These are phyloP conservation scores for Microchrysa polita DNA, from an alignment of 2,888 invertebrate species.

Conservation along the genomic window DNA sequence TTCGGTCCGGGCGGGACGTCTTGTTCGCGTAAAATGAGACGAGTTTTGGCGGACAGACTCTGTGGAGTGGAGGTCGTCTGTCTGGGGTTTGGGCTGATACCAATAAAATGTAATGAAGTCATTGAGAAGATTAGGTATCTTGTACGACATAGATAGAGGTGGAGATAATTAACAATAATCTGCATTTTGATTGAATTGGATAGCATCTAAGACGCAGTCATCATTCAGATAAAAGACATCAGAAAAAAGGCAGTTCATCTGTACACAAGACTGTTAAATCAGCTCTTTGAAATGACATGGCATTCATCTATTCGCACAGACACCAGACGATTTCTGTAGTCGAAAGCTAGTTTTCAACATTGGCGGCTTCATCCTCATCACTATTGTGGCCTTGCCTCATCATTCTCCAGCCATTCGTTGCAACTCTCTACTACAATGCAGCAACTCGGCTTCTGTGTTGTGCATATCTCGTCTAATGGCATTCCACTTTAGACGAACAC, in stretches of 20 bases:
- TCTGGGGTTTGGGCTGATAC: no score
- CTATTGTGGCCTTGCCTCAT: not conserved
- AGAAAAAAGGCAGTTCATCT: conserved; percentile 6
- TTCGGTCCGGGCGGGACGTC: no score
- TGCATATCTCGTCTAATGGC: conserved; percentile 18
- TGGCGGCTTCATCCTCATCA: not conserved
- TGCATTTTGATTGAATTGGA: no score
- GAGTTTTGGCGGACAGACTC: no score
- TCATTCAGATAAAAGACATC: not conserved
- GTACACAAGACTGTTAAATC: conserved; percentile 19
- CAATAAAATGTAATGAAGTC: no score
- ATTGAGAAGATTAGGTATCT: no score
- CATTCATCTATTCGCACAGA: conserved; percentile 39
- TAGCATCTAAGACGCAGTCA: no score
- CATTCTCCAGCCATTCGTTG: no score
- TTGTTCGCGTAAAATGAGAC: no score
- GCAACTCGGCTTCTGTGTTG: not conserved
- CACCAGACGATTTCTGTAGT: conserved; percentile 12
- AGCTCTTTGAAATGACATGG: conserved; percentile 15
- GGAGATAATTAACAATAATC: no score
- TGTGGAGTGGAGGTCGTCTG: no score
- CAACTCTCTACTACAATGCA: conserved; percentile 14
- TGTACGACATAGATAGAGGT: no score
- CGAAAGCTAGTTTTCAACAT: conserved; percentile 30
- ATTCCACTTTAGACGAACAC: conserved; percentile 29